Conservation (phyloP, 2,797 vertebrate species). For the Enteromius treurensis region DNA sequence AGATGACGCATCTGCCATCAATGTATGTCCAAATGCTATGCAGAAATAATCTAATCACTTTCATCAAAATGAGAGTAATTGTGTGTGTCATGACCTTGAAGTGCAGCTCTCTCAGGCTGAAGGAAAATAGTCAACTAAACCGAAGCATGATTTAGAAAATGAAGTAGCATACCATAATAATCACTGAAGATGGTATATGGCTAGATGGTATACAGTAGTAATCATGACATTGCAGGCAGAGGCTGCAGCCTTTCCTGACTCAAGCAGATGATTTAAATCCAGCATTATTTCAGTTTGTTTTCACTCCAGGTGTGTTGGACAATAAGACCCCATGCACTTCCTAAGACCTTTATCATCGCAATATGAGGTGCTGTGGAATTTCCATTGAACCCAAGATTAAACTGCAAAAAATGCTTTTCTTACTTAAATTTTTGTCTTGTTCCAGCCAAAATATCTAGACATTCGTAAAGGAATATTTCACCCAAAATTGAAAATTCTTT, state of each 20-base stretch:
- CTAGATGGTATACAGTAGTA: constrained; percentile 59
- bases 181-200: constrained; percentile 49
- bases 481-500: no score
- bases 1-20: neutral
- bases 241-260: constrained; percentile 67
- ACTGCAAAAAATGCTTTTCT: no score
- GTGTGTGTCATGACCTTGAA: constrained; percentile 18
- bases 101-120: neutral
- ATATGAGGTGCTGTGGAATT: constrained; percentile 65
- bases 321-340: constrained; percentile 55
- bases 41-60: constrained; percentile 11
- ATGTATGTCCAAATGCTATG: neutral
- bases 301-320: constrained; percentile 68
- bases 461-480: no score
- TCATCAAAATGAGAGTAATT: constrained; percentile 14
- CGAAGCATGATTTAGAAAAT: constrained; percentile 25
- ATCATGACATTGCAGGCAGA: constrained; percentile 64
- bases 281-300: constrained; percentile 69
- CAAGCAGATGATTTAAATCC: constrained; percentile 79
- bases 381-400: constrained; percentile 33
- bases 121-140: constrained; percentile 2
- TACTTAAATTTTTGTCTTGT: no score
- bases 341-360: constrained; percentile 63
- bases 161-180: constrained; percentile 30
- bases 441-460: no score